Evolutionary conservation across 2,113 vertebrate species (phyloP).

Genomic region (Atractosteus spatula): DNA sequence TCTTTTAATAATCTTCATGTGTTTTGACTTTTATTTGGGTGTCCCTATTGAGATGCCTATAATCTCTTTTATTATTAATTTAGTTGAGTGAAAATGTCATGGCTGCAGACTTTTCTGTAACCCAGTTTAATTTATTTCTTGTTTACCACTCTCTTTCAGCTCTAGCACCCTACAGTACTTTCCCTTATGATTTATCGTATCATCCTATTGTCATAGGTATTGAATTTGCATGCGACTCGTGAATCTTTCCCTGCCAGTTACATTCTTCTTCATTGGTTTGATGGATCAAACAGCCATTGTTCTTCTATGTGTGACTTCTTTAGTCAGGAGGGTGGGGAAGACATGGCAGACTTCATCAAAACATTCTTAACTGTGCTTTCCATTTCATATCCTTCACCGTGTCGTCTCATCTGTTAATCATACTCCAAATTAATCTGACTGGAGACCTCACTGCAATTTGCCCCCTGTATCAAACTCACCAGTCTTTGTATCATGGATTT

Average conservation of each 20-base stretch:
- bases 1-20: constrained; percentile 58
- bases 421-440: too few species aligned
- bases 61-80: constrained; percentile 71
- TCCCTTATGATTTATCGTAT: constrained; percentile 49
- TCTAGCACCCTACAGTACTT: constrained; percentile 26
- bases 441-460: too few species aligned
- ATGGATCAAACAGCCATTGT: constrained; percentile 17
- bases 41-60: constrained; percentile 53
- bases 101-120: constrained; percentile 33
- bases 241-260: constrained; percentile 29
- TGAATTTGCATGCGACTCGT: constrained; percentile 50
- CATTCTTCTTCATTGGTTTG: background rate
- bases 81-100: constrained; percentile 61
- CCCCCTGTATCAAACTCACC: too few species aligned
- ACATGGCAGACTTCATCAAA: constrained; percentile 36
- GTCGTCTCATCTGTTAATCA: constrained; percentile 13
- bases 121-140: constrained; percentile 54
- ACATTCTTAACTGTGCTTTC: constrained; percentile 42
- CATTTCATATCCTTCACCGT: constrained; percentile 43
- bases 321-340: constrained; percentile 22
- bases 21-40: constrained; percentile 57
- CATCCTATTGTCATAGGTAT: constrained; percentile 36
- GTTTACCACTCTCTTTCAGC: constrained; percentile 51
- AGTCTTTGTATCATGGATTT: too few species aligned
- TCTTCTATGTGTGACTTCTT: constrained; percentile 31